Evolutionary conservation across 2,888 invertebrate genomes (phyloP).

Genomic region (Meandrusa payeni): DNA sequence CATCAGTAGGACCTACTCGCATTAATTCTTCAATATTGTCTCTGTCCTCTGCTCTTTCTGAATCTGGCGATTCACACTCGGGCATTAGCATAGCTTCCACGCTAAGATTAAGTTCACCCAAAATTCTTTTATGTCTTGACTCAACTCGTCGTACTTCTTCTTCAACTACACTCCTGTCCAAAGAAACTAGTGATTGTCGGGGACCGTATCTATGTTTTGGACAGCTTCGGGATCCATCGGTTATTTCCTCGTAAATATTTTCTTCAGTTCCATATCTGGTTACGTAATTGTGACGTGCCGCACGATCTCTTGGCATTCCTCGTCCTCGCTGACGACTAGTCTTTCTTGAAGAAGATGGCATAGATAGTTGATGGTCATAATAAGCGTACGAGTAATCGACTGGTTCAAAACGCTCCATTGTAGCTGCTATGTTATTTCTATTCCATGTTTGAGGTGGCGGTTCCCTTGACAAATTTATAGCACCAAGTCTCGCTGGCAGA

Average conservation of each 20-base stretch:
- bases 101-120: constrained; percentile 92
- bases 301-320: constrained; percentile 63
- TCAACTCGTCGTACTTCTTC: constrained; percentile 92
- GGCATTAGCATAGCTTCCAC: constrained; percentile 96
- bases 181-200: constrained; percentile 83
- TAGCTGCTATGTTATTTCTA: constrained; percentile 83
- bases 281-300: constrained; percentile 85
- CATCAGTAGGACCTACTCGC: constrained; percentile 86
- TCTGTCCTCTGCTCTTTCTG: constrained; percentile 82
- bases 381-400: constrained; percentile 92
- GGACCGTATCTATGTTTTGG: constrained; percentile 74
- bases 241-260: constrained; percentile 91
- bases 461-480: constrained; percentile 67
- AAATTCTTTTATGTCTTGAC: constrained; percentile 89
- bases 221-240: constrained; percentile 81
- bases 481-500: constrained; percentile 72
- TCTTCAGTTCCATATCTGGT: constrained; percentile 92
- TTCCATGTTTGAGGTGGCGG: constrained; percentile 80
- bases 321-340: constrained; percentile 69
- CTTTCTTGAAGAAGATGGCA: constrained; percentile 77
- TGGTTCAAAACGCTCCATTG: constrained; percentile 84
- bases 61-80: constrained; percentile 83
- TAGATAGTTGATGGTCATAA: constrained; percentile 87
- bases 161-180: constrained; percentile 87
- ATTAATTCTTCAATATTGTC: constrained; percentile 84